phyloP scores from a whole-genome alignment of 2,113 vertebrate genomes.

The Triplophysa dalaica region DNA sequence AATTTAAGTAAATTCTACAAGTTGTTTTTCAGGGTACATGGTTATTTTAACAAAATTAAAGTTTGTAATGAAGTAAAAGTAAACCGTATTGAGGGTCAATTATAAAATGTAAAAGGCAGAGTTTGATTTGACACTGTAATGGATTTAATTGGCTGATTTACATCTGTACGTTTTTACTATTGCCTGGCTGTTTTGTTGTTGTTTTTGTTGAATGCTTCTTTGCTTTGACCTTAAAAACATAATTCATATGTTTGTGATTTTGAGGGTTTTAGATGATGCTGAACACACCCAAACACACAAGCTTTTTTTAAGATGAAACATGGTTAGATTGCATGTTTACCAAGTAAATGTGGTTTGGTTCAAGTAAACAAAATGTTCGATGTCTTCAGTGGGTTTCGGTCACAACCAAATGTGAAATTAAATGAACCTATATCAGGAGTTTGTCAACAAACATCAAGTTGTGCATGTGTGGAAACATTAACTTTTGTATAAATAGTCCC shows the following conservation, averaged over 20 bases:
- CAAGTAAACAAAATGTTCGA: no score
- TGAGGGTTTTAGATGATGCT: not conserved
- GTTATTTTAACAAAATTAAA: no score
- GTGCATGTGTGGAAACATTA: not conserved
- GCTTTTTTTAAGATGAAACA: not conserved
- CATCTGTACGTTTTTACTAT: not conserved
- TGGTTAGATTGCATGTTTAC: not conserved
- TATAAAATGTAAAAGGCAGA: no score
- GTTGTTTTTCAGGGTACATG: no score
- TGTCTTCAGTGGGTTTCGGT: not conserved
- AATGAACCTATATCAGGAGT: not conserved
- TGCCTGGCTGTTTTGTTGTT: not conserved
- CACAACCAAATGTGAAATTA: not conserved
- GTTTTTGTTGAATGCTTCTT: not conserved
- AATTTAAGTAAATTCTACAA: no score
- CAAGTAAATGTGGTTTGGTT: not conserved
- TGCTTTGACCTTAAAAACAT: not conserved
- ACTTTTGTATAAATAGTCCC: not conserved
- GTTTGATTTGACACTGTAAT: no score
- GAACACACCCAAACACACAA: no score
- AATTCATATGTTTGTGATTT: no score
- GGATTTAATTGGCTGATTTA: no score
- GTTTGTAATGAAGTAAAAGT: no score
- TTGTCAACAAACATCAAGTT: not conserved
- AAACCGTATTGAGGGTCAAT: no score